These are phyloP conservation scores for Arenicola marina DNA, from an alignment of 2,888 invertebrate species.

Conservation along the genomic window DNA sequence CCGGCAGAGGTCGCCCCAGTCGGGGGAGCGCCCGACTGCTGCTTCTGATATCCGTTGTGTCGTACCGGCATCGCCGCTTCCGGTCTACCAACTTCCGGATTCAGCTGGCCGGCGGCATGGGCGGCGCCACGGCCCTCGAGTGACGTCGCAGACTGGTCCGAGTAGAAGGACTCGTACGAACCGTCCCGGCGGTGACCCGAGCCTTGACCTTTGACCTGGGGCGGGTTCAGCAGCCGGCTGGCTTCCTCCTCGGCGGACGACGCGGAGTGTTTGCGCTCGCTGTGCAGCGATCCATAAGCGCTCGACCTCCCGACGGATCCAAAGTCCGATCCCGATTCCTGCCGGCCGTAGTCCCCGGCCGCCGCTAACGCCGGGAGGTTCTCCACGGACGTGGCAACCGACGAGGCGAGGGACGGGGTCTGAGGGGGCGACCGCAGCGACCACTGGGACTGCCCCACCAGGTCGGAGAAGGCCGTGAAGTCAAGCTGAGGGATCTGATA, in stretches of 20 bases:
- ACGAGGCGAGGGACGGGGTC: neutral
- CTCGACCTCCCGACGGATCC: slow-evolving; percentile 37
- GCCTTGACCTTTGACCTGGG: slow-evolving; percentile 13
- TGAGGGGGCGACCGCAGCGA: neutral
- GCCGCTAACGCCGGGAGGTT: slow-evolving; percentile 1
- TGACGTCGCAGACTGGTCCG: slow-evolving; percentile 36
- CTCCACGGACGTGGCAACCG: slow-evolving; percentile 3
- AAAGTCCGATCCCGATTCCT: slow-evolving; percentile 37
- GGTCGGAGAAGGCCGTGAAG: slow-evolving; percentile 51
- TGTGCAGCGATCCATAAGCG: slow-evolving; percentile 37
- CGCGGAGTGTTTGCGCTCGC: slow-evolving; percentile 13
- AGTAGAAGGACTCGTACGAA: slow-evolving; percentile 48
- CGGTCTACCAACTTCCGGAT: too few relatives aligned
- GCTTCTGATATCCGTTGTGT: slow-evolving; percentile 5
- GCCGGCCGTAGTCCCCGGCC: slow-evolving; percentile 27
- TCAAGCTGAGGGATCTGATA: slow-evolving; percentile 55
- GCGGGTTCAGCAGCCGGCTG: slow-evolving; percentile 4
- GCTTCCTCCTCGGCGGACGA: slow-evolving; percentile 10
- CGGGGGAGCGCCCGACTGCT: slow-evolving; percentile 4
- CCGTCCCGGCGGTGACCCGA: slow-evolving; percentile 41
- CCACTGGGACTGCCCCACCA: neutral
- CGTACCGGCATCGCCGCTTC: slow-evolving; percentile 14
- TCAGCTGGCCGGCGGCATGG: neutral
- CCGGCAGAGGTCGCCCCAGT: neutral
- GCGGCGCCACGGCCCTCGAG: neutral